Evolutionary conservation across 2,113 vertebrate genomes (phyloP), one percentile per base, ranked within the genome.

Genomic region (Neodontobutis hainanensis): DNA sequence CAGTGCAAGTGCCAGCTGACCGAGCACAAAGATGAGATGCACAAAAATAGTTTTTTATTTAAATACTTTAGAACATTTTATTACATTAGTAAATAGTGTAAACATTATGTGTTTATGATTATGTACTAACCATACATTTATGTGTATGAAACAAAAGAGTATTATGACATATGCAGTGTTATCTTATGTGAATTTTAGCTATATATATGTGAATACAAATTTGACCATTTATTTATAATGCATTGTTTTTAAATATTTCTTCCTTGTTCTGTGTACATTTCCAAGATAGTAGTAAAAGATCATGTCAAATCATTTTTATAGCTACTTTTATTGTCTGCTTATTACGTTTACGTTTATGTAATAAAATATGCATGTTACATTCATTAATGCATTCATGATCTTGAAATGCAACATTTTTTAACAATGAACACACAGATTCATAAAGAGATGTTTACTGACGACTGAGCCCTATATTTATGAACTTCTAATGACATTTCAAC

Each of bases 131-230:
- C 19, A 59, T 8, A 19, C 56, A 3, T 15, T 46, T 19, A 8
- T 45, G 19, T 55, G 27, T 55, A 8, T 59, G 19, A 27, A 3
- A 27, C 19, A 27, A 27, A 27, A 27, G 19, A 2, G 19, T 27
- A 27, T 27, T 27, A 27, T 27, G 19, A 27, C 19, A n/a, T 51
- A 7, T 61, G 32, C 53, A 50, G 15, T 35, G 16, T 12, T 40
- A 3, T 1, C 11, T 58, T 76, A 55, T 64, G 7, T 51, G 52
- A 34, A 45, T 60, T 70, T 32, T 15, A 61, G 44, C 51, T 38
- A 14, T 14, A 8, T 36, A 80, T 78, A 79, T 47, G 42, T 11
- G 62, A 61, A 77, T 59, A n/a, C 0, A 58, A 65, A 68, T 73
- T 12, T 45, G 38, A 72, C 32, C 5, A 43, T 73, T 16, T 40